phyloP scores from a whole-genome alignment of 2,797 vertebrate genomes.

The Tolypeutes matacus region DNA sequence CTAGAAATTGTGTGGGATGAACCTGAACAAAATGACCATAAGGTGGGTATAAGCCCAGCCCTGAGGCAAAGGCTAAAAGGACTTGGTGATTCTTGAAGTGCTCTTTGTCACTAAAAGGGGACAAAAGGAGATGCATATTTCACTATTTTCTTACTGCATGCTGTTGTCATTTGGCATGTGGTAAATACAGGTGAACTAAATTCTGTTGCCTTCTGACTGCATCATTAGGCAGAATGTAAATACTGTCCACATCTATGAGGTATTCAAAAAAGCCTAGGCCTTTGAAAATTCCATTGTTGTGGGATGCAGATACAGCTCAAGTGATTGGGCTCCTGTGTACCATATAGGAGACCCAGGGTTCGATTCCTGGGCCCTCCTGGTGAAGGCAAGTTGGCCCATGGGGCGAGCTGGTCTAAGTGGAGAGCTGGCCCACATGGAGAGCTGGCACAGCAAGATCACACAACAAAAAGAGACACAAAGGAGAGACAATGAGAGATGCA shows the following conservation, averaged over 20 bases:
- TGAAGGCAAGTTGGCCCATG: too few relatives aligned
- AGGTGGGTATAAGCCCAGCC: background rate
- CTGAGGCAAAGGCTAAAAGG: constrained; percentile 14
- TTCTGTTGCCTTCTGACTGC: background rate
- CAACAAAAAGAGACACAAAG: too few relatives aligned
- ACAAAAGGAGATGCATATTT: background rate
- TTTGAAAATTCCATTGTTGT: constrained; percentile 35
- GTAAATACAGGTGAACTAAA: background rate
- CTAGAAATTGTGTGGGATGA: background rate
- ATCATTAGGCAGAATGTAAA: background rate
- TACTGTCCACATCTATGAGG: background rate
- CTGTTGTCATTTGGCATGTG: background rate
- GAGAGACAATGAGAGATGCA: too few relatives aligned
- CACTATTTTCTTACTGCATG: background rate
- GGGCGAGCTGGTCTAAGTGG: too few relatives aligned
- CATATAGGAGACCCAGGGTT: too few relatives aligned
- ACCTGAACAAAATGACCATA: background rate
- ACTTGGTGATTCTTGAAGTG: background rate
- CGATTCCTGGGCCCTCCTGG: too few relatives aligned
- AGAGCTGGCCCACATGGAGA: too few relatives aligned
- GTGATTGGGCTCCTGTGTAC: too few relatives aligned
- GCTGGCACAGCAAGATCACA: too few relatives aligned
- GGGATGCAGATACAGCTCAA: too few relatives aligned
- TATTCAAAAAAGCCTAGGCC: background rate
- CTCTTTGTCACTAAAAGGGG: background rate